phyloP scores from a whole-genome alignment of 37 sponge, comb jelly and placozoan species.

The Mnemiopsis leidyi region DNA sequence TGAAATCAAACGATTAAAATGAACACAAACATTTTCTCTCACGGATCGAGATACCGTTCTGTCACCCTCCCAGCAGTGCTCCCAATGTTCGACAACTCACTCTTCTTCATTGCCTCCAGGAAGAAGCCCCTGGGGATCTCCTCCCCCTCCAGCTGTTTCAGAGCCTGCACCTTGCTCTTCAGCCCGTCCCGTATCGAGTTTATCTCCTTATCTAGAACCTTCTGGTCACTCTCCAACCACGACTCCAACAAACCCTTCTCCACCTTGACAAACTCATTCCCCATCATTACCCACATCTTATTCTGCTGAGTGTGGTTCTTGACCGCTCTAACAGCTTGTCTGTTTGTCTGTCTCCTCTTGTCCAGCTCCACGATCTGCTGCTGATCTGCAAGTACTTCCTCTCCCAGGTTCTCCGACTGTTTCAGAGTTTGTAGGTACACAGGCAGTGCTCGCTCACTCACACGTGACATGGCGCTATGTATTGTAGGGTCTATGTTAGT shows the following conservation, averaged over 20 bases:
- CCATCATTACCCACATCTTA: constrained; percentile 56
- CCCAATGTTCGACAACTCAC: not conserved
- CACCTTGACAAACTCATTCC: constrained; percentile 52
- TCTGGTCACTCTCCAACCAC: constrained; percentile 47
- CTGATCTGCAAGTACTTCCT: constrained; percentile 42
- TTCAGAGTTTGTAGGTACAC: constrained; percentile 20
- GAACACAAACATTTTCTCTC: too few species aligned
- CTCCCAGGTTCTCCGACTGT: constrained; percentile 16
- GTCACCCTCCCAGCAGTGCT: not conserved
- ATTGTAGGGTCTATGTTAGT: not conserved
- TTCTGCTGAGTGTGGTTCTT: not conserved
- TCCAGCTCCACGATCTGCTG: constrained; percentile 59
- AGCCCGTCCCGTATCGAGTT: not conserved
- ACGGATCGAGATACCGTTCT: not conserved
- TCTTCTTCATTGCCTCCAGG: not conserved
- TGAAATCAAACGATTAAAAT: too few species aligned
- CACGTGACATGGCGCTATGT: not conserved
- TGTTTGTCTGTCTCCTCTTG: not conserved
- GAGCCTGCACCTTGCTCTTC: constrained; percentile 26
- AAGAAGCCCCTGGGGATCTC: not conserved
- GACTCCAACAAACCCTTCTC: constrained; percentile 17
- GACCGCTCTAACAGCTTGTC: constrained; percentile 41
- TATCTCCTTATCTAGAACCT: constrained; percentile 57
- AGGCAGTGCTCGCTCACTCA: constrained; percentile 1
- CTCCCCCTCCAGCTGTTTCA: constrained; percentile 32